Evolutionary conservation across 1,140 invertebrate species (phyloP).

Genomic region (Diachasmimorpha longicaudata): DNA sequence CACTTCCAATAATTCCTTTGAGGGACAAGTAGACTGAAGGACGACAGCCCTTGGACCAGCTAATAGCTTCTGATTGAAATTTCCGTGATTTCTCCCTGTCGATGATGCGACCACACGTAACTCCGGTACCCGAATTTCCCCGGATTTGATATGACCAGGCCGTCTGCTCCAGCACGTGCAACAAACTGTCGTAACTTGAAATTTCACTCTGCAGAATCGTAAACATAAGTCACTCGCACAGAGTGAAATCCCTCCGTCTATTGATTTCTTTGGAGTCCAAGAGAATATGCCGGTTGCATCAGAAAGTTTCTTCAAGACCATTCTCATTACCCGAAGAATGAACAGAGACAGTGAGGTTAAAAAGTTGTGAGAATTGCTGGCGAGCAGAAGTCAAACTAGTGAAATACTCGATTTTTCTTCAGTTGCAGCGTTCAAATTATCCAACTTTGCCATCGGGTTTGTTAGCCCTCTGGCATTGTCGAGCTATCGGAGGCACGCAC

Average conservation of each 20-base stretch:
- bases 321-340: background rate
- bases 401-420: background rate
- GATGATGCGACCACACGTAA: background rate
- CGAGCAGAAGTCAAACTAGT: slow-evolving; percentile 13
- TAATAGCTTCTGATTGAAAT: slow-evolving; percentile 51
- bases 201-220: background rate
- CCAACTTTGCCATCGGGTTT: slow-evolving; percentile 8
- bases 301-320: background rate
- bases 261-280: background rate
- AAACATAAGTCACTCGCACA: background rate
- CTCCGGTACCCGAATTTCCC: background rate
- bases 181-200: background rate
- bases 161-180: background rate
- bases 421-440: slow-evolving; percentile 23
- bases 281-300: background rate
- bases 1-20: background rate
- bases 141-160: slow-evolving; percentile 1
- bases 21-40: background rate
- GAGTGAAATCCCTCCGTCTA: background rate
- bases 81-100: slow-evolving; percentile 40
- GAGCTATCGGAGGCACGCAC: slow-evolving; percentile 5
- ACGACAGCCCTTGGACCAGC: background rate
- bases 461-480: background rate
- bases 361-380: background rate
- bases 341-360: background rate